Base-by-base conservation (phyloP, 1,140 invertebrate genomes). In the Daktulosphaira vitifoliae region DNA sequence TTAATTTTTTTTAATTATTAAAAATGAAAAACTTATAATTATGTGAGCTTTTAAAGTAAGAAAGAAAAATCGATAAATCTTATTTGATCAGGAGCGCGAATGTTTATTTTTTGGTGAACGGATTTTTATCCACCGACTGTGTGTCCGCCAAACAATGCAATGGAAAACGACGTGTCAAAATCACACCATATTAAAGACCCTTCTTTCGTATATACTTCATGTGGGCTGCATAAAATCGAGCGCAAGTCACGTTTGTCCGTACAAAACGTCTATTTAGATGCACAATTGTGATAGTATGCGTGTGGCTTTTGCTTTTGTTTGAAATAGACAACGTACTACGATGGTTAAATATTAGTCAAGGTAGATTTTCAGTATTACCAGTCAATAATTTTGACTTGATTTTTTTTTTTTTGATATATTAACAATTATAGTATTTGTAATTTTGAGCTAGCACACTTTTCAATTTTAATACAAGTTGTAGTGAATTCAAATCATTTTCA, bases 151-250 rank as follows among this genome's bases (percentile, higher is more conserved):
- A 46, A 59, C 54, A 59, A 59, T 59, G 23, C 54, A 46, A 46
- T 29, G 54, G 54, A 59, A 59, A 59, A 59, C 54, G 54, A 59
- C 54, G 54, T 59, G 54, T 59, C 54, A 59, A 59, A 59, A 59
- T 59, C 54, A 59, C 54, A 29, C 54, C 3, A 38, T 26, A 18
- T 9, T n/a, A n/a, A n/a, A n/a, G n/a, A n/a, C 7, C n/a, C 20
- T 13, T n/a, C 3, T 22, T 23, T 23, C 25, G 49, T 15, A 23
- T 15, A 29, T 23, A 29, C 15, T n/a, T n/a, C n/a, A n/a, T n/a
- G n/a, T n/a, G 54, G 44, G 54, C 42, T 44, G 26, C 2, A 37
- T 20, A 59, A 46, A 46, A 46, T 46, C 54, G 39, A 39, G 39
- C 20, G 54, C 54, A 59, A 59, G 54, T 59, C 54, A 59, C 54